Evolutionary conservation across 2,888 invertebrate genomes (phyloP), one percentile per base, ranked within the genome.

Genomic region (Chironomus riparius): DNA sequence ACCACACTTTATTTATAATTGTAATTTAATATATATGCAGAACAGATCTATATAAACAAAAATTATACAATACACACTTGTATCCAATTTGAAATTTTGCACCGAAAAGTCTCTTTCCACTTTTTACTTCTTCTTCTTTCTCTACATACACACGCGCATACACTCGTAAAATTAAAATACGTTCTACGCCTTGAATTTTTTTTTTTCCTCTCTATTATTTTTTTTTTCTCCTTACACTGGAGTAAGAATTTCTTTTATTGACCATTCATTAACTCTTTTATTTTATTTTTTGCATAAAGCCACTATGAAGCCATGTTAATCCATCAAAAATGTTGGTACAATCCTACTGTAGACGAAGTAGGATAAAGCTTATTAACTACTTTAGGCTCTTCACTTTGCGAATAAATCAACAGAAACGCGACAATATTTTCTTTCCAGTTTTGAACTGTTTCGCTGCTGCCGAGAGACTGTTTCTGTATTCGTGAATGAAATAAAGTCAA

Each of bases 161-260:
- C 56, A 47, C 56, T 56, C 50, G 21, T 47, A 13, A 24, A 71
- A 56, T 71, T 47, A 50, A 71, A 56, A 65, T 65, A 65, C 22
- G 56, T 71, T 71, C 71, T 71, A 71, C 71, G 71, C 71, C 71
- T 71, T 71, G 70, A 70, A 70, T 21, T 70, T 70, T 70, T 70
- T 68, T 28, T 68, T n/a, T 22, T 10, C 24, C 24, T 69, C 69
- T 47, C 48, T 70, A 3, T 28, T n/a, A n/a, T n/a, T n/a, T 28
- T 38, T 38, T 12, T 70, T 47, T 10, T 22, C 15, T 15, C 13
- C 15, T 18, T 6, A 56, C 47, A 47, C 47, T 70, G 47, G 70
- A 47, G 70, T 18, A 56, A 56, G 65, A 21, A 65, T 28, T n/a
- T 21, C 4, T 68, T 68, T 68, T 38, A 68, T 68, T 18, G 68